These are phyloP conservation scores for Beris chalybata DNA, from an alignment of 2,888 invertebrate species.

Conservation along the genomic window DNA sequence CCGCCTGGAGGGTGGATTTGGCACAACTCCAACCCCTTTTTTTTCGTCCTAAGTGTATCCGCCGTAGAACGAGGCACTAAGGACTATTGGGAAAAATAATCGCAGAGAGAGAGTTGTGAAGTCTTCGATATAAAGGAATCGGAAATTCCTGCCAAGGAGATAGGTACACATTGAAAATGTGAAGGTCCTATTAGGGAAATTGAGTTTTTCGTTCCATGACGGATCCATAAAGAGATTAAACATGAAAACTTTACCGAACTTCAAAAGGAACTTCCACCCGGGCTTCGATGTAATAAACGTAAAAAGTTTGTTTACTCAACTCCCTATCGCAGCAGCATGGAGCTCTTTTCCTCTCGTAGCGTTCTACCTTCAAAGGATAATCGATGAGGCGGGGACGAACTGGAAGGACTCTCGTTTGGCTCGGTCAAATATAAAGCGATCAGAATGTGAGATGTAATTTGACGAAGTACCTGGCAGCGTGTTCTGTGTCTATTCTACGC, in stretches of 20 bases:
- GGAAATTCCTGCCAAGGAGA: background rate
- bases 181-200: slow-evolving; percentile 38
- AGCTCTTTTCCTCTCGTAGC: background rate
- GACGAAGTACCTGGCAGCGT: too few species aligned
- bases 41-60: background rate
- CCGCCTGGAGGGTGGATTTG: background rate
- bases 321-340: background rate
- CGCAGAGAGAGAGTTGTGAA: background rate
- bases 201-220: slow-evolving; percentile 39
- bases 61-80: background rate
- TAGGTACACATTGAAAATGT: slow-evolving; percentile 27
- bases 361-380: slow-evolving; percentile 15
- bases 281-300: slow-evolving; percentile 34
- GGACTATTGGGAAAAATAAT: background rate
- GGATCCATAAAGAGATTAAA: slow-evolving; percentile 39
- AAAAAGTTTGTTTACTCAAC: slow-evolving; percentile 35
- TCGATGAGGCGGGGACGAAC: background rate
- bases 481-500: too few species aligned
- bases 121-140: background rate
- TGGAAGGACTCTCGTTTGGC: too few species aligned
- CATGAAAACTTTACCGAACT: slow-evolving; percentile 35
- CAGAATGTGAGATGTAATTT: too few species aligned
- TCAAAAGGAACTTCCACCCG: slow-evolving; percentile 33
- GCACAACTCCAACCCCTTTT: slow-evolving; percentile 1
- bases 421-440: too few species aligned